These are phyloP conservation scores for Acanthopagrus latus DNA, from an alignment of 2,797 vertebrate species.

Conservation along the genomic window DNA sequence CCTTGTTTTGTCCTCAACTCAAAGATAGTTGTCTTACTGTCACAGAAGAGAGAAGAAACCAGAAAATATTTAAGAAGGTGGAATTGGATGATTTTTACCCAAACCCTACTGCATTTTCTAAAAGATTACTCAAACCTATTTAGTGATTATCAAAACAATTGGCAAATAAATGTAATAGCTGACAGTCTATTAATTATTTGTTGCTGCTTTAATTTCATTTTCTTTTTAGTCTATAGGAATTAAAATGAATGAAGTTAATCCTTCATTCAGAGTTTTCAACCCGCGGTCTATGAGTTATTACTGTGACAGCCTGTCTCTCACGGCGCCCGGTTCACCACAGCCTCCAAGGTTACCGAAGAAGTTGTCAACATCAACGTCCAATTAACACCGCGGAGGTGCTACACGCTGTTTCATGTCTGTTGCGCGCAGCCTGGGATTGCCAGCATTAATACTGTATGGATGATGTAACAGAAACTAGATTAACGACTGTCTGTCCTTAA, in stretches of 20 bases:
- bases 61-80: too few relatives aligned
- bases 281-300: constrained; percentile 8
- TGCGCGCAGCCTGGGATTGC: constrained; percentile 38
- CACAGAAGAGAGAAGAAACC: too few relatives aligned
- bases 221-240: too few relatives aligned
- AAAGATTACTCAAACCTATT: too few relatives aligned
- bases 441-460: constrained; percentile 37
- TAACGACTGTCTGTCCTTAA: constrained; percentile 40
- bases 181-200: too few relatives aligned
- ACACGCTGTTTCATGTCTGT: constrained; percentile 34
- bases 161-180: too few relatives aligned
- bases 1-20: too few relatives aligned
- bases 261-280: constrained; percentile 4
- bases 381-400: constrained; percentile 47
- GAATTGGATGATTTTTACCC: too few relatives aligned
- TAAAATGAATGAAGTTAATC: constrained; percentile 4
- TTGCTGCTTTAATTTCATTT: too few relatives aligned
- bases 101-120: not conserved
- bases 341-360: constrained; percentile 53
- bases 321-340: constrained; percentile 4
- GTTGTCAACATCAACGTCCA: constrained; percentile 61
- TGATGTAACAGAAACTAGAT: constrained; percentile 56
- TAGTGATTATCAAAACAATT: too few relatives aligned
- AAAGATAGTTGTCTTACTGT: too few relatives aligned
- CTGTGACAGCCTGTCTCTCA: constrained; percentile 26